Base-by-base conservation (phyloP, 2,888 invertebrate species). In the Metalampra italica region DNA sequence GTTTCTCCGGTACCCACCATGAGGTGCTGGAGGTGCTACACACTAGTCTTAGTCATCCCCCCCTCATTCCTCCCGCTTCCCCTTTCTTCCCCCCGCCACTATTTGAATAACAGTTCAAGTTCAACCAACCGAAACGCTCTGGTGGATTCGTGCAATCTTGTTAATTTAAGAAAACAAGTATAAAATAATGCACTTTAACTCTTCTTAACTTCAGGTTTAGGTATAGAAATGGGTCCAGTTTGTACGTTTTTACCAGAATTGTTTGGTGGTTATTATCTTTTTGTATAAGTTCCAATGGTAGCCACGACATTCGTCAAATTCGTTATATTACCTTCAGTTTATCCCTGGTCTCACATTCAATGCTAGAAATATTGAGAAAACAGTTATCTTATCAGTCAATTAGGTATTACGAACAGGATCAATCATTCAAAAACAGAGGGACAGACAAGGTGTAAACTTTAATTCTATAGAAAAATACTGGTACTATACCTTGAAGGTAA, bases 1-100 rank as follows among this genome's bases (percentile, higher is more conserved):
- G 78, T 79, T 71, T 57, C 51, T 56, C 52, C 49, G 9, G 13
- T 32, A 48, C 48, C 36, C 22, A 47, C 43, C 43, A 47, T 43
- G 38, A 43, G 38, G 37, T 47, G 38, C 29, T 29, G n/a, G 29
- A 45, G 42, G 45, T 36, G 34, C 34, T 15, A 37, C 42, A 45
- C 48, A 45, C 29, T 34, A 36, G 41, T 32, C 38, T 49, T 34
- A 49, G 14, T 12, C 44, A 22, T 49, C 43, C 45, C 40, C 29
- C 48, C 39, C 36, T 46, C 43, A 38, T 3, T 3, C 22, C 22
- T 22, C 22, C 3, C 22, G 3, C 22, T 5, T 22, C 22, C 22
- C 22, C 22, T 5, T 22, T 5, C 22, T 5, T 22, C 22, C 22
- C 22, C 22, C 22, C 22, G 22, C 22, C 22, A 5, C 52, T 43